Conservation (phyloP, 2,113 vertebrate species). For the Dipodomys ordii region DNA sequence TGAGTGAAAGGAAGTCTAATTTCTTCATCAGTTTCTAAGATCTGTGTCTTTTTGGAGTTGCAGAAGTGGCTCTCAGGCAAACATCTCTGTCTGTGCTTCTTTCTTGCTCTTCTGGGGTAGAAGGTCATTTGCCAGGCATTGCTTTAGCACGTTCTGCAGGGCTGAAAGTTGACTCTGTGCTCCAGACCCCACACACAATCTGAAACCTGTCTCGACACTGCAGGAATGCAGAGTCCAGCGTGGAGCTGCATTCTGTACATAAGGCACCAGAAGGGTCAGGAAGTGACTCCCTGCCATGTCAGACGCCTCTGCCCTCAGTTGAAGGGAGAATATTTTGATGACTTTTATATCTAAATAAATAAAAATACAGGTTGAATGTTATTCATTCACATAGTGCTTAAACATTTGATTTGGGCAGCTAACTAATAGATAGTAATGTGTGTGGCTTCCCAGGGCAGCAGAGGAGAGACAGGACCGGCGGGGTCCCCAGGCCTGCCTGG, state of each 20-base stretch:
- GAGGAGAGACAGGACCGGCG: slow-evolving; percentile 90
- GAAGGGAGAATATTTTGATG: neutral
- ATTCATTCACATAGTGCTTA: slow-evolving; percentile 9
- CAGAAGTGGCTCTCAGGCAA: slow-evolving; percentile 40
- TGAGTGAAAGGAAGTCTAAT: neutral
- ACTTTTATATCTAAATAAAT: slow-evolving; percentile 28
- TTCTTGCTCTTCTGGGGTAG: neutral
- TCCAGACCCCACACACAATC: neutral
- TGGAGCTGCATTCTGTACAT: neutral
- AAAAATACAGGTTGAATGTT: neutral
- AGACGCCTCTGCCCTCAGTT: neutral
- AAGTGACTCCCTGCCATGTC: no score
- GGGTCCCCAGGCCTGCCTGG: slow-evolving; percentile 93
- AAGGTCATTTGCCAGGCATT: slow-evolving; percentile 32
- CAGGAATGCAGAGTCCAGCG: neutral
- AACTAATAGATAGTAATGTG: neutral
- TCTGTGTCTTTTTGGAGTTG: slow-evolving; percentile 40
- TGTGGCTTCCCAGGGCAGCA: slow-evolving; percentile 89
- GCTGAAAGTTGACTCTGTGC: neutral
- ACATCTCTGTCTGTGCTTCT: slow-evolving; percentile 16
- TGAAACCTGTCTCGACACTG: neutral
- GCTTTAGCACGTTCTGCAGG: slow-evolving; percentile 17
- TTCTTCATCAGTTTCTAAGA: slow-evolving; percentile 34
- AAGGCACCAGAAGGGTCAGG: no score
- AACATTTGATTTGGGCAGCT: neutral